Percentiles rank a stretch among this genome's conserved stretches.
These are phyloP conservation scores for Tetramorium parvispinum DNA, from an alignment of 1,140 invertebrate species.

Conservation along the genomic window DNA sequence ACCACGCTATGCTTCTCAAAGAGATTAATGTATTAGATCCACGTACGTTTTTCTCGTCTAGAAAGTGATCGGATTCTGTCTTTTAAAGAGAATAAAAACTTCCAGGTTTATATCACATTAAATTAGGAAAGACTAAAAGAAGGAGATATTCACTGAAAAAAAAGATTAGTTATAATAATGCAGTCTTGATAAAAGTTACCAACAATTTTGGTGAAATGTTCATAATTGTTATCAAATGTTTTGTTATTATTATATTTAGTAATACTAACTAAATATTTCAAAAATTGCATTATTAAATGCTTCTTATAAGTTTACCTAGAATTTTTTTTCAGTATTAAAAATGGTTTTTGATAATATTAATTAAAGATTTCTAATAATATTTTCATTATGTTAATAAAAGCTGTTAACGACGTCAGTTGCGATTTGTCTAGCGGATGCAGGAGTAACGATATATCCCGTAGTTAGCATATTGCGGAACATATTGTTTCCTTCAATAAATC, in stretches of 20 bases:
- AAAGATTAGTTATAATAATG: too few relatives aligned
- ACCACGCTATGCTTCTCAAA: conserved; percentile 14
- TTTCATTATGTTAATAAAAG: neutral
- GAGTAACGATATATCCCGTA: neutral
- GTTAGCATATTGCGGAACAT: conserved; percentile 13
- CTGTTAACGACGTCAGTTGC: neutral
- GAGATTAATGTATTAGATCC: conserved; percentile 35
- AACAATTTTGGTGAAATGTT: too few relatives aligned
- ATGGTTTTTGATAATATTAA: neutral
- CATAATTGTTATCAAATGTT: too few relatives aligned
- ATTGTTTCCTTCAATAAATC: conserved; percentile 21
- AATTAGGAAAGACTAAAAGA: neutral
- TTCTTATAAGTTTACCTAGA: too few relatives aligned
- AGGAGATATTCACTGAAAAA: neutral
- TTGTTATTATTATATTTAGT: too few relatives aligned
- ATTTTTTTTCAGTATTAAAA: neutral
- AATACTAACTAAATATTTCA: too few relatives aligned
- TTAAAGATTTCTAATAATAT: neutral
- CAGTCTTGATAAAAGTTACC: too few relatives aligned
- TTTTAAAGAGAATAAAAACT: neutral
- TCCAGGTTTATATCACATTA: conserved; percentile 2
- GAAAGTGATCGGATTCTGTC: conserved; percentile 5
- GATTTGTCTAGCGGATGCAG: neutral
- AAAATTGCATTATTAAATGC: too few relatives aligned
- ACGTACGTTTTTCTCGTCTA: conserved; percentile 8